Base-by-base conservation (phyloP, 2,888 invertebrate genomes). In the Parnassius smintheus region DNA sequence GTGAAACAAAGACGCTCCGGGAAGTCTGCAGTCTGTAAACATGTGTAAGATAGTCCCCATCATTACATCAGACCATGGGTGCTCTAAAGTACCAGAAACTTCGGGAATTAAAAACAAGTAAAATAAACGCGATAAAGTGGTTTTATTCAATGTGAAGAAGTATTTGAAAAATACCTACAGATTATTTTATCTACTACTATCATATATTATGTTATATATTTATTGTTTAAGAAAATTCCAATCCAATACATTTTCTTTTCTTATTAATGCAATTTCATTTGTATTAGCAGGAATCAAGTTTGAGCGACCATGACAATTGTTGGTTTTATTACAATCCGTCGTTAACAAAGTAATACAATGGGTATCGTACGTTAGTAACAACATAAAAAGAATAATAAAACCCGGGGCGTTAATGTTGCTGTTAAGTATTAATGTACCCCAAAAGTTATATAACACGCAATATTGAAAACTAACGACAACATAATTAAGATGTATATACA, bases 281-380 rank as follows among this genome's bases (percentile, higher is more conserved):
- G 2, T n/a, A n/a, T 7, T n/a, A 46, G 2, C 13, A 52, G 8
- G 8, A 51, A 12, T 48, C 48, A 25, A 53, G 51, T 45, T 51
- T 25, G 25, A 45, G 50, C 45, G 35, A 11, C 18, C 45, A 45
- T 42, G 45, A 35, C 46, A 61, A 53, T 53, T 53, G 48, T 53
- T 41, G 49, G 53, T 62, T 59, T 62, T 57, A 62, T 57, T 58
- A 53, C 18, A 18, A 18, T 62, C 62, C 25, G 22, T 46, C 53
- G 18, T 44, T 58, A 62, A 57, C 62, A 53, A 62, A 58, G 62
- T 53, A 58, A 54, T 62, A 57, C 58, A 62, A 18, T 13, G 18
- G 25, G 22, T 45, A 25, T 44, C 44, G 41, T 49, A 49, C 44
- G 48, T 53, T 49, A 52, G 12, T n/a, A 22, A 41, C 48, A 22